Evolutionary conservation across 1,140 invertebrate genomes (phyloP).

Genomic region (Pentalonia nigronervosa): DNA sequence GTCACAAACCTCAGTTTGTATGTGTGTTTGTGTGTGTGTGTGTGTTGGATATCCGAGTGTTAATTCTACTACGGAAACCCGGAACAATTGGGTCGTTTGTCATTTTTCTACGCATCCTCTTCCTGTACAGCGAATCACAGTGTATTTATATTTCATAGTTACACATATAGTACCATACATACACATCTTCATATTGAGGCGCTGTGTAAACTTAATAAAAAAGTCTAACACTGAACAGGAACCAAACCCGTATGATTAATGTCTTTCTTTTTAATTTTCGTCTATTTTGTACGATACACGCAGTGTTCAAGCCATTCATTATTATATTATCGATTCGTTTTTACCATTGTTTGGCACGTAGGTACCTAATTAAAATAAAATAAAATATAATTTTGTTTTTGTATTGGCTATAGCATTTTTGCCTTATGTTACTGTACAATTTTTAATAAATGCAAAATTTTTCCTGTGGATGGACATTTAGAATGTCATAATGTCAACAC

Average conservation of each 20-base stretch:
- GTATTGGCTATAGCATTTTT: not conserved
- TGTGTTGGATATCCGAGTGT: not conserved
- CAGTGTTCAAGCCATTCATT: not conserved
- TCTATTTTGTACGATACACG: not conserved
- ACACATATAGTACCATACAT: not conserved
- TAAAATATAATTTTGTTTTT: not conserved
- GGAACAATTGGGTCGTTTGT: slow-evolving; percentile 20
- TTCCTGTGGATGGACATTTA: not conserved
- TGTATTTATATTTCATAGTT: not conserved
- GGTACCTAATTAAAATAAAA: too few species aligned
- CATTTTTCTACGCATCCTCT: slow-evolving; percentile 27
- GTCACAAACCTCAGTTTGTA: not conserved
- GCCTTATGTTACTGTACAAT: not conserved
- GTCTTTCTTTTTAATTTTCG: not conserved
- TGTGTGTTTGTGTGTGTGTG: not conserved
- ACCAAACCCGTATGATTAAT: not conserved
- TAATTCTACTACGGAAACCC: slow-evolving; percentile 26
- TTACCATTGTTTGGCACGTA: not conserved
- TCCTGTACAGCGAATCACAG: not conserved
- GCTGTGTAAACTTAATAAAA: slow-evolving; percentile 4
- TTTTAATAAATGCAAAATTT: not conserved
- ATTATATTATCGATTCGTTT: not conserved
- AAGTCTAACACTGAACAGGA: not conserved
- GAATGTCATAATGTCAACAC: not conserved
- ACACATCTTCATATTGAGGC: not conserved